These are phyloP conservation scores for Herpailurus yagouaroundi DNA, from an alignment of 2,113 vertebrate species.

Conservation along the genomic window DNA sequence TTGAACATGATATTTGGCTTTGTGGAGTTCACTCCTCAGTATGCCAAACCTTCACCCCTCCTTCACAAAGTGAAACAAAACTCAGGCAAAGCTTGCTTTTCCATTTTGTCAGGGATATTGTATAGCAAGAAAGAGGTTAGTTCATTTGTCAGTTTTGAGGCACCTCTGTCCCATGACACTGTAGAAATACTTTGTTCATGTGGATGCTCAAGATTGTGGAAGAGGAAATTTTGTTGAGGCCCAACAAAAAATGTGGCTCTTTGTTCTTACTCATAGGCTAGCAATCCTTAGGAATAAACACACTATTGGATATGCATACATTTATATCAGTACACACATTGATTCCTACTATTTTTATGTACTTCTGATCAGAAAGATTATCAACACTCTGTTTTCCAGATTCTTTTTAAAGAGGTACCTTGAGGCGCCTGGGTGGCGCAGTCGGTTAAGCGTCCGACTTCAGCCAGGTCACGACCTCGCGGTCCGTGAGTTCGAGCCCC, in stretches of 20 bases:
- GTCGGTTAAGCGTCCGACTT: too few species aligned
- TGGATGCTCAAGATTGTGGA: neutral
- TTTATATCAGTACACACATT: neutral
- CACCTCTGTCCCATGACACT: neutral
- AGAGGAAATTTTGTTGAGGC: neutral
- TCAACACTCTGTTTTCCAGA: neutral
- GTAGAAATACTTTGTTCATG: slow-evolving; percentile 9
- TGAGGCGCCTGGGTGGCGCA: too few species aligned
- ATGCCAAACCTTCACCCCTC: neutral
- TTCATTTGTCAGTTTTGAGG: slow-evolving; percentile 58
- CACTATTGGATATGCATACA: neutral
- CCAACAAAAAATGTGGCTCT: neutral
- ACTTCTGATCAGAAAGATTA: neutral
- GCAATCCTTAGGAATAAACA: neutral
- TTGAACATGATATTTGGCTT: slow-evolving; percentile 76
- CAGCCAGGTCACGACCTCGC: too few species aligned
- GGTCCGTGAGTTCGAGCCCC: too few species aligned
- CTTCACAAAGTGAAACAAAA: slow-evolving; percentile 53
- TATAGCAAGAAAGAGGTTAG: neutral
- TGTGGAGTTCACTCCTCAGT: slow-evolving; percentile 32
- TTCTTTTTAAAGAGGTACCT: neutral
- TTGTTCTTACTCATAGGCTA: neutral
- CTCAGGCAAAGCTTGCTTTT: slow-evolving; percentile 30
- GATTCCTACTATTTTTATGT: neutral
- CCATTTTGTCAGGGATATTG: slow-evolving; percentile 45